Base-by-base conservation (phyloP, 1,140 invertebrate species). In the Brachionus angularis region DNA sequence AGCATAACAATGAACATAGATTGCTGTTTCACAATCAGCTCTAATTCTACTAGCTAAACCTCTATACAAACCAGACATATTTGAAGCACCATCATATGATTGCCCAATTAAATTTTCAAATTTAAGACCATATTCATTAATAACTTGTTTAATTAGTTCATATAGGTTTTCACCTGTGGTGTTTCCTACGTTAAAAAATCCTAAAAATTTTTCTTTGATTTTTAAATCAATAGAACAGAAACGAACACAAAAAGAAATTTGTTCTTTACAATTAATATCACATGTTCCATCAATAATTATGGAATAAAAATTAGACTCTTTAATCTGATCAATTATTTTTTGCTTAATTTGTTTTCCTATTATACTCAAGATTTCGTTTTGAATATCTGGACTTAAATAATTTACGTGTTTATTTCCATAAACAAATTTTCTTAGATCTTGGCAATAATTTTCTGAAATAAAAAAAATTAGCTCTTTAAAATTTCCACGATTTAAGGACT, bases 1-100 rank as follows among this genome's bases (percentile, higher is more conserved):
- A 27, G 14, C 29, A 62, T 62, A 44, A 7, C 55, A 62, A n/a
- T 62, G 36, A n/a, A 62, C 55, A 62, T 44, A 62, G 21, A 44
- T 21, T 14, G 36, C 55, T 27, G 12, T n/a, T 0, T 25, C 18
- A 18, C 18, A 16, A 23, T 23, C 53, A 25, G 7, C 14, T 27
- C 33, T 62, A 25, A 62, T 27, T 14, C 36, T 21, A 27, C 18
- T 23, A 44, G 55, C 55, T 14, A 62, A 12, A 5, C 34, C 55
- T n/a, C 31, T 42, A n/a, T 44, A 62, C 21, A 4, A 12, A 7
- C 55, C 55, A 18, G 8, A n/a, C 55, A 62, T 62, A 27, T 62
- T 62, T 5, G 36, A 25, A 27, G 21, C 23, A 0, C 25, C 55
- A 62, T 62, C 55, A 62, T 62, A 62, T 7, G 36, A 62, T 27